These are phyloP conservation scores for Boloria selene DNA, from an alignment of 2,888 invertebrate species.

Conservation along the genomic window DNA sequence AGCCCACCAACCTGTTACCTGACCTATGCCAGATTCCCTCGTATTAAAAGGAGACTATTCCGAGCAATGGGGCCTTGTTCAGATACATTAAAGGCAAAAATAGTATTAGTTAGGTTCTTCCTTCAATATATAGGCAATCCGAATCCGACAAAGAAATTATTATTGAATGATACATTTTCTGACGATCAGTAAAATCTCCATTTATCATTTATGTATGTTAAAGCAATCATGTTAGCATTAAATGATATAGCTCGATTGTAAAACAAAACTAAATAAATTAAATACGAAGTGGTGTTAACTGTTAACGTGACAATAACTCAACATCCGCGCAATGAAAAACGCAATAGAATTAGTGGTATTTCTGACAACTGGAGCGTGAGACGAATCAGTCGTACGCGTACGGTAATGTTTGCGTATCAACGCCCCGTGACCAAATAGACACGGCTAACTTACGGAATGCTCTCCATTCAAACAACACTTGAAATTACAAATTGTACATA, in stretches of 20 bases:
- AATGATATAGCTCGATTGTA: neutral
- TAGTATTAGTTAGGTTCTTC: no score
- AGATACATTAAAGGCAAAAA: no score
- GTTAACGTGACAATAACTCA: conserved; percentile 47
- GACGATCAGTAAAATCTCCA: no score
- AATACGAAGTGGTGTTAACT: conserved; percentile 35
- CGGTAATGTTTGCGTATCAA: conserved; percentile 66
- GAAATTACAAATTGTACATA: neutral
- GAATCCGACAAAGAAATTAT: no score
- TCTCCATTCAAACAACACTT: conserved; percentile 52
- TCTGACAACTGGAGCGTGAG: conserved; percentile 79
- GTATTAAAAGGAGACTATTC: no score
- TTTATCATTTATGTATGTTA: no score
- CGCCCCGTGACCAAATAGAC: conserved; percentile 68
- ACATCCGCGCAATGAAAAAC: conserved; percentile 62
- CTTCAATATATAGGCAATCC: no score
- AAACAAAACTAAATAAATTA: neutral
- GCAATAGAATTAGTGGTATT: conserved; percentile 75
- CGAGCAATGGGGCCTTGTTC: no score
- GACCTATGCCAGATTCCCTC: no score
- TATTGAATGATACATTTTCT: no score
- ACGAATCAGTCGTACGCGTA: conserved; percentile 69
- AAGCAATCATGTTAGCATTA: no score
- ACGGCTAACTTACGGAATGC: conserved; percentile 54
- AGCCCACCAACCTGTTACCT: no score